These are phyloP conservation scores for Caenorhabditis drosophilae DNA, from an alignment of 2,888 invertebrate genomes.

Conservation along the genomic window DNA sequence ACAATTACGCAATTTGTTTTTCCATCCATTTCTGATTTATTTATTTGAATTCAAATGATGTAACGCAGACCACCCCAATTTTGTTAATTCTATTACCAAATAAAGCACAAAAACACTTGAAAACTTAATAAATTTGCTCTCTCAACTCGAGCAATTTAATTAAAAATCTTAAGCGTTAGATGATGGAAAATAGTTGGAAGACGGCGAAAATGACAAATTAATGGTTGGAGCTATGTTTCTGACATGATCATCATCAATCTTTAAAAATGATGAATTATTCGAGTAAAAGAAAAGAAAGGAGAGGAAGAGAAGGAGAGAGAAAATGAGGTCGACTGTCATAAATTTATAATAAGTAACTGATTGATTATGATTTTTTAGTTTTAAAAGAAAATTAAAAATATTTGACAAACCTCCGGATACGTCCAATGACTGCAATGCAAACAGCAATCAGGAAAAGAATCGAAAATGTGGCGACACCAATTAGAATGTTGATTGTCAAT, in stretches of 20 bases:
- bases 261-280: not conserved
- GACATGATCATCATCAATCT: not conserved
- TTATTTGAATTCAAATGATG: no score
- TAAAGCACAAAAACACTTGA: no score
- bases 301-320: not conserved
- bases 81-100: no score
- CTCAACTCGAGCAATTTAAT: no score
- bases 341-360: not conserved
- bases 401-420: slow-evolving; percentile 38
- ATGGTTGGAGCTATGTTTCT: no score
- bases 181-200: no score
- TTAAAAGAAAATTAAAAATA: not conserved
- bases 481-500: slow-evolving; percentile 13
- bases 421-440: slow-evolving; percentile 31
- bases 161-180: no score
- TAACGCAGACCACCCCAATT: no score
- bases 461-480: slow-evolving; percentile 31
- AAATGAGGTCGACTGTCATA: not conserved
- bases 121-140: no score
- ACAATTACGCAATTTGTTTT: no score
- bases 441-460: slow-evolving; percentile 23
- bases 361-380: not conserved
- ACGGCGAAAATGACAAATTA: no score
- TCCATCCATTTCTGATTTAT: no score
- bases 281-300: not conserved